A percentile compares a stretch with the other conserved stretches of the same genome.
Conservation (phyloP, 2,888 invertebrate species). For the Drosophila acutilabella region DNA sequence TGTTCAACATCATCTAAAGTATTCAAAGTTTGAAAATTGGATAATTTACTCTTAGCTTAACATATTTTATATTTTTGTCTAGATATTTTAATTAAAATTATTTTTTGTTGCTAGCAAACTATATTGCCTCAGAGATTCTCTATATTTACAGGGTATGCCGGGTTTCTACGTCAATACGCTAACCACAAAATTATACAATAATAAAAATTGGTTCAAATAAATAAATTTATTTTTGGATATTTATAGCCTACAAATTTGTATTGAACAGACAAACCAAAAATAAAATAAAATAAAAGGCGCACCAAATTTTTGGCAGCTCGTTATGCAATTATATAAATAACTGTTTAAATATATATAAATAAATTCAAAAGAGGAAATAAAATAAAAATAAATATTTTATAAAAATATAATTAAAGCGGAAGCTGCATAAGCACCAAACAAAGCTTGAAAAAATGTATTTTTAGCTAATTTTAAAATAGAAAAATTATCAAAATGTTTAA, state of each 20-base stretch:
- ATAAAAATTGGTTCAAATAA: constrained; percentile 17
- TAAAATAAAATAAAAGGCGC: neutral
- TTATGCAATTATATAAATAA: constrained; percentile 8
- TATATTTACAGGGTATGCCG: neutral
- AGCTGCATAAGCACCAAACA: too few species aligned
- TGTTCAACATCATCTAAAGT: too few species aligned
- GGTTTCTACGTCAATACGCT: constrained; percentile 13
- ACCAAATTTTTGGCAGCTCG: constrained; percentile 4
- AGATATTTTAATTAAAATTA: neutral
- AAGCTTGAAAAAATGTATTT: too few species aligned
- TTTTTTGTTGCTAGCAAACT: too few species aligned
- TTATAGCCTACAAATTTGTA: constrained; percentile 2
- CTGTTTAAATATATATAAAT: constrained; percentile 7
- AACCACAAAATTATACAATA: constrained; percentile 25
- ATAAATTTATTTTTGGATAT: constrained; percentile 19
- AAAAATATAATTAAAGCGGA: constrained; percentile 1
- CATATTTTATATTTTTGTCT: neutral
- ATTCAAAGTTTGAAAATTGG: too few species aligned
- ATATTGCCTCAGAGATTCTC: too few species aligned
- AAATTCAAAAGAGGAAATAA: constrained; percentile 10
- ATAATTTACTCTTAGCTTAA: neutral
- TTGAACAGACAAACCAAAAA: neutral
- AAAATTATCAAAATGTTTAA: too few species aligned
- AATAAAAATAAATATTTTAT: neutral
- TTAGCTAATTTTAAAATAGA: too few species aligned